Conservation (phyloP, 2,113 vertebrate species). For the Periophthalmodon schlosseri region DNA sequence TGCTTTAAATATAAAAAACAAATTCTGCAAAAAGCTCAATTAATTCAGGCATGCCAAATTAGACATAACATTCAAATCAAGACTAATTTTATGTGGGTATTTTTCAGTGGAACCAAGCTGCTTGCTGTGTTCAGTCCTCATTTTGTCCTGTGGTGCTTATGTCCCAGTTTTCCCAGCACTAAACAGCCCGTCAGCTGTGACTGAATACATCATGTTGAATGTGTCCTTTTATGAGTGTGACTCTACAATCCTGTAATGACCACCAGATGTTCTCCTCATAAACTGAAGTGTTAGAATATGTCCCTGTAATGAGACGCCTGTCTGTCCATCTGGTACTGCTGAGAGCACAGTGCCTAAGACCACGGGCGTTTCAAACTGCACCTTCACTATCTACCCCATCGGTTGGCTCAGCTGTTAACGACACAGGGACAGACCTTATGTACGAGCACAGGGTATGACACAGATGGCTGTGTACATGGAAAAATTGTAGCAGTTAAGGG, state of each 20-base stretch:
- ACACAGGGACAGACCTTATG: not conserved
- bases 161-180: not conserved
- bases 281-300: not conserved
- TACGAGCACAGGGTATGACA: not conserved
- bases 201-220: slow-evolving; percentile 1
- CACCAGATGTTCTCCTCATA: not conserved
- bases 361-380: not conserved
- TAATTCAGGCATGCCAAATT: too few species aligned
- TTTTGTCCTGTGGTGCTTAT: not conserved
- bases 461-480: too few species aligned
- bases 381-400: not conserved
- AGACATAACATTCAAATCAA: too few species aligned
- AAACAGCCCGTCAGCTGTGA: not conserved
- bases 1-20: too few species aligned
- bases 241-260: not conserved
- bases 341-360: not conserved
- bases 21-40: too few species aligned
- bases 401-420: not conserved
- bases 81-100: not conserved
- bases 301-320: not conserved
- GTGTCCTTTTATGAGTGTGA: not conserved
- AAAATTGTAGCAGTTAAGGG: too few species aligned
- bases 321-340: not conserved
- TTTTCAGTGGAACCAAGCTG: not conserved
- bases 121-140: not conserved